phyloP scores from a whole-genome alignment of 2,113 vertebrate genomes.

The Melanerpes formicivorus region DNA sequence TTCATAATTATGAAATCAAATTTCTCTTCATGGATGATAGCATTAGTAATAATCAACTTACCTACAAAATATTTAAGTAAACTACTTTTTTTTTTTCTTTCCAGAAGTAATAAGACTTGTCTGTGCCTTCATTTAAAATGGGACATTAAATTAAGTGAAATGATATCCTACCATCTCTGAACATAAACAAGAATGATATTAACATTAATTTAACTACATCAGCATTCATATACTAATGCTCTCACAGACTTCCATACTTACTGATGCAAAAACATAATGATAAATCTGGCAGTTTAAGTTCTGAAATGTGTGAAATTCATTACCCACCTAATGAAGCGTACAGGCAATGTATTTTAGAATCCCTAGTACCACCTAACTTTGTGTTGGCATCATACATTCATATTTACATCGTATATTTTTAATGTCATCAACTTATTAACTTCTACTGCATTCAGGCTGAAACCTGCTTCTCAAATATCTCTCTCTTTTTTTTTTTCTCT shows the following conservation, averaged over 20 bases:
- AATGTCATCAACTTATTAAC: not conserved
- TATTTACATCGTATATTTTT: conserved; percentile 20
- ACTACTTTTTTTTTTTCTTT: not conserved
- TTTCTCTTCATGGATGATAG: not conserved
- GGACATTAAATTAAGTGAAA: conserved; percentile 48
- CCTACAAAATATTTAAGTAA: conserved; percentile 18
- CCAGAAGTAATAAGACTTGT: not conserved
- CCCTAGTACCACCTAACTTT: conserved; percentile 33
- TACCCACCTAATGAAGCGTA: conserved; percentile 64
- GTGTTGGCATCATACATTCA: not conserved
- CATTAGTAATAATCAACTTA: not conserved
- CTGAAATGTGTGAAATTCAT: conserved; percentile 60
- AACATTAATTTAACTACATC: conserved; percentile 43
- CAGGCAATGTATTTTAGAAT: conserved; percentile 32
- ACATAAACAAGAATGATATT: conserved; percentile 53
- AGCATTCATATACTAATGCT: not conserved
- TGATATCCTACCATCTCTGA: not conserved
- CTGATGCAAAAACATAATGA: conserved; percentile 55
- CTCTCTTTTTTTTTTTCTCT: not conserved
- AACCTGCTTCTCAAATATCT: not conserved
- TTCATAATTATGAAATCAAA: conserved; percentile 25
- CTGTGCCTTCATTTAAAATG: conserved; percentile 32
- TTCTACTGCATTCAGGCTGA: not conserved
- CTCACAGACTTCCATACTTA: conserved; percentile 36
- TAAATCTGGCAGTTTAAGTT: conserved; percentile 44